Evolutionary conservation across 2,113 vertebrate species (phyloP).

Genomic region (Zosterops borbonicus): DNA sequence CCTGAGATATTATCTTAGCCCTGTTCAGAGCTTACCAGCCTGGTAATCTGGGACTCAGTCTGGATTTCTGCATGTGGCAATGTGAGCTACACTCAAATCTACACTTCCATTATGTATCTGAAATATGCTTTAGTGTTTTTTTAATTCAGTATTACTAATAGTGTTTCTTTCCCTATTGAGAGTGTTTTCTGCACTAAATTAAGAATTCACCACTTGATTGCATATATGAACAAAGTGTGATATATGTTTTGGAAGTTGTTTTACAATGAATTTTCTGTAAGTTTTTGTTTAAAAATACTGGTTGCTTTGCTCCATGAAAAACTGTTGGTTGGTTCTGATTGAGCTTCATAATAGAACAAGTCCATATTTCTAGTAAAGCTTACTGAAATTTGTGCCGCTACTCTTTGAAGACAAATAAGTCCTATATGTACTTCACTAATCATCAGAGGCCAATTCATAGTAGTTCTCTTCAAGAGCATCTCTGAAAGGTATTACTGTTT

Average conservation of each 20-base stretch:
- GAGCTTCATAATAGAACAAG: neutral
- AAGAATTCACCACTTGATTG: neutral
- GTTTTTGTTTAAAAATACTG: neutral
- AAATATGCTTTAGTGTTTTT: neutral
- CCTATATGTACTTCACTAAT: neutral
- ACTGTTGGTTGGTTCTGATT: neutral
- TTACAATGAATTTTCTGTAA: neutral
- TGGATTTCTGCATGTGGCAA: neutral
- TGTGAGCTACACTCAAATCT: neutral
- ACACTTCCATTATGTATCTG: neutral
- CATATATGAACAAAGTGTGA: neutral
- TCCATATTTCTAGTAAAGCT: neutral
- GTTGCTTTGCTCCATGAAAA: neutral
- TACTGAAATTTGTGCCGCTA: neutral
- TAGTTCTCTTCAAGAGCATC: neutral
- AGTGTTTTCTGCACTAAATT: neutral
- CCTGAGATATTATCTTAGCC: neutral
- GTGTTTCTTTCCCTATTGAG: neutral
- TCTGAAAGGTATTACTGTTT: neutral
- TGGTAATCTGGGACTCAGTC: neutral
- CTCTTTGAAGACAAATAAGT: neutral
- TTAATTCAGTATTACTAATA: neutral
- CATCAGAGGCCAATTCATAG: neutral
- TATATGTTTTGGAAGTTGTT: neutral
- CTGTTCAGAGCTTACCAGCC: neutral